phyloP scores from a whole-genome alignment of 2,888 invertebrate species.

The Alentia gelatinosa region DNA sequence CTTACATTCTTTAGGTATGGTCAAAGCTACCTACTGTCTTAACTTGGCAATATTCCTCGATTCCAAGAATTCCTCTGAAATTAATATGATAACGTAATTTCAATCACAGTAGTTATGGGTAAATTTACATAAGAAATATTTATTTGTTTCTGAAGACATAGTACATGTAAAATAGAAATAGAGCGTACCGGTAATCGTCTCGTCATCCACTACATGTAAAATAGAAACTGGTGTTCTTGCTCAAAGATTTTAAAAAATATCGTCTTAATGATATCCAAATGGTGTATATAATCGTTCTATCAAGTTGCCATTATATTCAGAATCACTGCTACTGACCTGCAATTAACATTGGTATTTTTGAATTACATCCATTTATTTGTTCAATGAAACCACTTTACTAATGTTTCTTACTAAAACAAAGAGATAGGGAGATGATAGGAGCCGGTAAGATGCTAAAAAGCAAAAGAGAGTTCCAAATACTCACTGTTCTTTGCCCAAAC shows the following conservation, averaged over 20 bases:
- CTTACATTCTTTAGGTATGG: neutral
- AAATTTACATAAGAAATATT: neutral
- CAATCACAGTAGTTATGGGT: neutral
- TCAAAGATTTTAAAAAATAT: neutral
- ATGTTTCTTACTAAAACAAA: neutral
- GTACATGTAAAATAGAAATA: neutral
- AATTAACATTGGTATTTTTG: neutral
- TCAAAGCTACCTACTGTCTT: conserved; percentile 65
- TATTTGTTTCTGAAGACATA: neutral
- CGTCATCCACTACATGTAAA: neutral
- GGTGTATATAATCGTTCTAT: neutral
- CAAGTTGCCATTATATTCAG: neutral
- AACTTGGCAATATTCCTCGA: conserved; percentile 11
- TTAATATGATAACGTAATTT: neutral
- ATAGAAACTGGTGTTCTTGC: neutral
- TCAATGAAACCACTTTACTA: neutral
- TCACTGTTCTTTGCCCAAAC: conserved; percentile 88
- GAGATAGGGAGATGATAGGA: neutral
- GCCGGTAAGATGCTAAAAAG: neutral
- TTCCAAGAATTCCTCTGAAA: conserved; percentile 80
- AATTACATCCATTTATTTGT: neutral
- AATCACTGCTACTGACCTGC: neutral
- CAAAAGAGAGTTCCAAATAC: neutral
- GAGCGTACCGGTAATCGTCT: neutral
- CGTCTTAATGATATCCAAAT: neutral